These are phyloP conservation scores for Synanceia verrucosa DNA, from an alignment of 2,797 vertebrate genomes.

Conservation along the genomic window DNA sequence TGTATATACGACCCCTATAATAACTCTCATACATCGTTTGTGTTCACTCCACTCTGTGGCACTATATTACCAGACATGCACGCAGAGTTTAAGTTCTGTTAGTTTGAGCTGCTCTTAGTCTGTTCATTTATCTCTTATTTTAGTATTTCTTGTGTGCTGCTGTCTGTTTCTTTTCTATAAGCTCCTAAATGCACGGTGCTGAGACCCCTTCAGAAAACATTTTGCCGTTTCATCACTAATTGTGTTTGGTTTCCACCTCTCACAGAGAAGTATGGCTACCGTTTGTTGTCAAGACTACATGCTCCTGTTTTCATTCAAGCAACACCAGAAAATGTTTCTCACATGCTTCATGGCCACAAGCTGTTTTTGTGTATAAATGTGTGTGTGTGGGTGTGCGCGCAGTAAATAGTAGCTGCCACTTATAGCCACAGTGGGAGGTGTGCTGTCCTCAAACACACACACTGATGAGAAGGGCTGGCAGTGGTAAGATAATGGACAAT, in stretches of 20 bases:
- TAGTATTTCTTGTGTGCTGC: too few relatives aligned
- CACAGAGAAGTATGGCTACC: constrained; percentile 5
- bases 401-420: constrained; percentile 39
- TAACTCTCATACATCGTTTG: too few relatives aligned
- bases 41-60: too few relatives aligned
- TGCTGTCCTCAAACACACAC: constrained; percentile 32
- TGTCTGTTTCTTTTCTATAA: too few relatives aligned
- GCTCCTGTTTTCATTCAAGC: constrained; percentile 35
- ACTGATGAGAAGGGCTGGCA: constrained; percentile 29
- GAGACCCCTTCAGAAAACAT: background rate
- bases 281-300: constrained; percentile 28
- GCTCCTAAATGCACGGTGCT: background rate
- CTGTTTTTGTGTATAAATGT: constrained; percentile 1
- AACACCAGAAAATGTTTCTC: constrained; percentile 25
- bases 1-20: too few relatives aligned
- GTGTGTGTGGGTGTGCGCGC: constrained; percentile 1
- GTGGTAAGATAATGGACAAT: constrained; percentile 58
- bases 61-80: too few relatives aligned
- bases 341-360: constrained; percentile 6
- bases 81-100: too few relatives aligned
- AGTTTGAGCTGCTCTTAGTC: too few relatives aligned
- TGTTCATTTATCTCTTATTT: too few relatives aligned
- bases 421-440: constrained; percentile 49
- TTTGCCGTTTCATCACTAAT: background rate
- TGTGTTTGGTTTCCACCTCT: constrained; percentile 13